Base-by-base conservation (phyloP, 2,113 vertebrate species). In the Microcebus griseorufus region DNA sequence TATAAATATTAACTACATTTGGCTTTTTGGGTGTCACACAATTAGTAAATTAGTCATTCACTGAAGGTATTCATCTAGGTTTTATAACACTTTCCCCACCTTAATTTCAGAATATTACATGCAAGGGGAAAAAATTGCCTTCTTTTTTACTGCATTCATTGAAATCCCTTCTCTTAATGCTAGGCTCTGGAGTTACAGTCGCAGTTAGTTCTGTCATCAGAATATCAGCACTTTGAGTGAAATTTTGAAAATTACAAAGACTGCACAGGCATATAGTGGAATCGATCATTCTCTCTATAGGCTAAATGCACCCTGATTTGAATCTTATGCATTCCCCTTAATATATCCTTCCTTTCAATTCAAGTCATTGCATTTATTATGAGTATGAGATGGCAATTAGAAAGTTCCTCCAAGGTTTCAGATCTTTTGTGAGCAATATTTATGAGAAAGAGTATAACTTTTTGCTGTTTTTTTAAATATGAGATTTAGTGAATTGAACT, bases 191-290 rank as follows among this genome's bases (percentile, higher is more conserved):
- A 97, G 91, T 85, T 97, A 76, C 22, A 94, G 78, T 78, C 72
- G 86, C 90, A 98, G 89, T 94, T 96, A 94, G 78, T 97, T 98
- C 60, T 97, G 64, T 94, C 93, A 89, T 88, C 4, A 97, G 69
- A 70, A 96, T 90, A 97, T 94, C 53, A 97, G 62, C 94, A 87
- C 88, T 86, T 82, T 95, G 92, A 96, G 97, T 95, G 78, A 88
- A 97, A 96, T 97, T 92, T 90, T 93, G 96, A 97, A 97, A 98
- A 96, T 97, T 97, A 93, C 60, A 97, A 93, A 94, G 70, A 86
- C 48, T 29, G 73, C 78, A 69, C 60, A 88, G 84, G 39, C 27
- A 76, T 86, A 78, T 53, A 48, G 51, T 83, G 64, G 97, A 97
- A 98, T 90, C 27, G n/a, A 67, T 95, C 58, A 29, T 90, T 97